Base-by-base conservation (phyloP, 1,140 invertebrate genomes). In the Zaprionus ghesquierei region DNA sequence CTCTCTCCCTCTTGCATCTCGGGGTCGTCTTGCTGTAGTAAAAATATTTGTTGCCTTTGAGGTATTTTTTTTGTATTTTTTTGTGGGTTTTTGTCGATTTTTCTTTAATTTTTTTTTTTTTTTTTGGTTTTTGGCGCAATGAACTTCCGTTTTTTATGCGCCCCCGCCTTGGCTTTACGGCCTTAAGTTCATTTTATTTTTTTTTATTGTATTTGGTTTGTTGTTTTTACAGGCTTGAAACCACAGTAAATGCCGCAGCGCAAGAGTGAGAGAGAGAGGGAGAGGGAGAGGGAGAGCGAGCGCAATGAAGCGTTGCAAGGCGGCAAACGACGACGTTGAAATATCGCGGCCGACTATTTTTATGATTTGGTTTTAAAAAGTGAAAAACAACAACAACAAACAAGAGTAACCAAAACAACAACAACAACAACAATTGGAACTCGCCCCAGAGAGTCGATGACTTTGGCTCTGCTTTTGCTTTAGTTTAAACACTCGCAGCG, bases 251-350 rank as follows among this genome's bases (percentile, higher is more conserved):
- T 25, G 18, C 29, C 31, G 53, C 25, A 46, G 33, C 3, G 8
- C 23, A 55, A 13, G 38, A 44, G 41, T 33, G 63, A 18, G 35
- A 18, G 18, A 2, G 31, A 22, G 65, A 18, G 41, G 8, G 8
- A 10, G 0, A 15, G 51, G 31, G 15, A 15, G 25, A 15, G 27
- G 15, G 51, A 20, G 6, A 20, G 31, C 59, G 31, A 33, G 22
- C 29, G 81, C 81, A 85, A 85, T 85, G 81, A 85, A 85, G 81
- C 81, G 81, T 86, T 86, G 75, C 81, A 85, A 80, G 81, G 81
- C 81, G 79, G 78, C 79, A 53, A 27, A 41, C 53, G 59, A 60
- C 72, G 73, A 72, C 79, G 80, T 84, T 84, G 56, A 79, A 84
- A 84, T 79, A 84, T 85, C 73, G 81, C 62, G 62, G 59, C 74